These are phyloP conservation scores for Lordiphosa andalusiaca DNA, from an alignment of 2,888 invertebrate species.

Conservation along the genomic window DNA sequence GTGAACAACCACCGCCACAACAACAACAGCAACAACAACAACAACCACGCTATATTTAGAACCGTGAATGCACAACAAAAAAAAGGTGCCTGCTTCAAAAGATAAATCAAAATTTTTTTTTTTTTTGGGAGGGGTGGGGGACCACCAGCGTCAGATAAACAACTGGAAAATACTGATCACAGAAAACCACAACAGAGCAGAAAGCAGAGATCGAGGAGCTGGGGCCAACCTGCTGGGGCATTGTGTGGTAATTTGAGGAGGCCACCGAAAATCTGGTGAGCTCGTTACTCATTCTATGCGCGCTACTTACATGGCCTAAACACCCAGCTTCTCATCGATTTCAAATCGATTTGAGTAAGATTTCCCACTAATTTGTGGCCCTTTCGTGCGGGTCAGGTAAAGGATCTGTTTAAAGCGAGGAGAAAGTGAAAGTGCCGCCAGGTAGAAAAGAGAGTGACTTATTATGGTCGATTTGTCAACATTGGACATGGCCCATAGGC, in stretches of 20 bases:
- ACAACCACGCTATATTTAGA: too few species aligned
- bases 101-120: too few species aligned
- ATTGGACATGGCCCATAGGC: slow-evolving; percentile 75
- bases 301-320: slow-evolving; percentile 9
- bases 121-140: too few species aligned
- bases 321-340: slow-evolving; percentile 47
- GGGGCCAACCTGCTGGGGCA: too few species aligned
- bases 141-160: too few species aligned
- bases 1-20: too few species aligned
- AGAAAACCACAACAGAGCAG: too few species aligned
- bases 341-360: slow-evolving; percentile 63
- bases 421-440: slow-evolving; percentile 67
- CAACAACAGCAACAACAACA: too few species aligned
- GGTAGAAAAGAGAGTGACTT: slow-evolving; percentile 47
- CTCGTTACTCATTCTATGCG: slow-evolving; percentile 15
- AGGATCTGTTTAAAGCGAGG: slow-evolving; percentile 52
- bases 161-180: too few species aligned
- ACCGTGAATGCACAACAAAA: too few species aligned
- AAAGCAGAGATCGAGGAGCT: too few species aligned
- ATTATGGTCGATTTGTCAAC: slow-evolving; percentile 78
- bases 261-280: slow-evolving; percentile 8
- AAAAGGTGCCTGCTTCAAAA: too few species aligned
- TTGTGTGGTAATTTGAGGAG: slow-evolving; percentile 6
- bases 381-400: slow-evolving; percentile 53
- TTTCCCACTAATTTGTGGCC: slow-evolving; percentile 49